Percentiles rank a stretch among this genome's conserved stretches.
These are phyloP conservation scores for Creontiades dilutus DNA, from an alignment of 2,888 invertebrate genomes.

Conservation along the genomic window DNA sequence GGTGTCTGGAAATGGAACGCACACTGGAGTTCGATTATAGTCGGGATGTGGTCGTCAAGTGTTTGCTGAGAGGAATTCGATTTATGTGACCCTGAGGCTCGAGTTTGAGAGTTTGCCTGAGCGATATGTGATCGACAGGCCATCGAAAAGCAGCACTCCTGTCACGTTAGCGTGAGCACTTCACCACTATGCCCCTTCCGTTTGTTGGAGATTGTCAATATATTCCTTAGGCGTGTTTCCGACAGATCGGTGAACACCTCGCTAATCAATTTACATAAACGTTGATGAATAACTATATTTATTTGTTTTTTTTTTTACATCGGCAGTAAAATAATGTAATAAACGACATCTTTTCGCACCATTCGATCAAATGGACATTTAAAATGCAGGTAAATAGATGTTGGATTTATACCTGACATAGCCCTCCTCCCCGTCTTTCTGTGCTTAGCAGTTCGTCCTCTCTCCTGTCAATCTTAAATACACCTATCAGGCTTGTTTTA, in stretches of 20 bases:
- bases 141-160: background rate
- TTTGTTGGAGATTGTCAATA: background rate
- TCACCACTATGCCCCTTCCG: background rate
- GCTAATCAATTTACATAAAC: background rate
- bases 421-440: too few relatives aligned
- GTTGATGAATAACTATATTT: too few relatives aligned
- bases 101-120: slow-evolving; percentile 9
- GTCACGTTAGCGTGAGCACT: slow-evolving; percentile 25
- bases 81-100: slow-evolving; percentile 6
- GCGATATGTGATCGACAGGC: slow-evolving; percentile 13
- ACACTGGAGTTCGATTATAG: background rate
- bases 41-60: background rate
- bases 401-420: too few relatives aligned
- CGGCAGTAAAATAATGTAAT: too few relatives aligned
- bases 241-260: background rate
- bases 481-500: too few relatives aligned
- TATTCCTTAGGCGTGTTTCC: background rate
- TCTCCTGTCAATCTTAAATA: too few relatives aligned
- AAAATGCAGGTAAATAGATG: too few relatives aligned
- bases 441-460: too few relatives aligned
- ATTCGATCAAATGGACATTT: too few relatives aligned
- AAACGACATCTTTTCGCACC: too few relatives aligned
- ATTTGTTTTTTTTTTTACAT: too few relatives aligned
- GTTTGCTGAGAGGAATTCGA: slow-evolving; percentile 27
- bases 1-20: background rate